Percentiles rank a stretch among this genome's conserved stretches.
Conservation (phyloP, 2,888 invertebrate species). For the Sphinx pinastri region DNA sequence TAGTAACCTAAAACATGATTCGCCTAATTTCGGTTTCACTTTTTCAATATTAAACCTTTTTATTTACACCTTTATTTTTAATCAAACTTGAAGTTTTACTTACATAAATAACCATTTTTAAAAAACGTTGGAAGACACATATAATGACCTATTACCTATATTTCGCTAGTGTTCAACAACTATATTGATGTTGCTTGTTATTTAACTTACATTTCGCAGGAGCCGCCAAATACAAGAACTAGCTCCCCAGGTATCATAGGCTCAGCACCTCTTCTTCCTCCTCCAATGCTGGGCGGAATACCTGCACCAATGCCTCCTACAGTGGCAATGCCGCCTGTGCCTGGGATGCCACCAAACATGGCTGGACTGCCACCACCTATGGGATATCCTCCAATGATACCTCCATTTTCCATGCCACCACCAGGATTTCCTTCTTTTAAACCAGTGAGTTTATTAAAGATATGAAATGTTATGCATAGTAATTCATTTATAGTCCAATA, state of each 20-base stretch:
- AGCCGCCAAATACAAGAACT: constrained; percentile 65
- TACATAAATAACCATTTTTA: too few relatives aligned
- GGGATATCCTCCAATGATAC: constrained; percentile 86
- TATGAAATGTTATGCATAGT: background rate
- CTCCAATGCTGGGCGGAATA: constrained; percentile 72
- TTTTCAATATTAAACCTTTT: too few relatives aligned
- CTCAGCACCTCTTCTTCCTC: constrained; percentile 64
- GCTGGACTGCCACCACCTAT: constrained; percentile 76
- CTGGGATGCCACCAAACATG: constrained; percentile 73
- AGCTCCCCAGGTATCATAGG: constrained; percentile 70
- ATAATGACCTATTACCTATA: too few relatives aligned
- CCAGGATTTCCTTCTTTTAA: constrained; percentile 87
- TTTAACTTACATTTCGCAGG: constrained; percentile 48
- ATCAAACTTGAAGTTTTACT: too few relatives aligned
- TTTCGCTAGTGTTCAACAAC: too few relatives aligned
- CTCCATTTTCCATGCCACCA: constrained; percentile 91
- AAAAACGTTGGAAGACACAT: too few relatives aligned
- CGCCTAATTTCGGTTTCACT: too few relatives aligned
- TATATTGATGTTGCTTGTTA: background rate
- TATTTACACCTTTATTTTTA: too few relatives aligned
- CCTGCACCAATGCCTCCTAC: constrained; percentile 81
- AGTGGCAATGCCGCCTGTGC: constrained; percentile 80
- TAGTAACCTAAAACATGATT: too few relatives aligned
- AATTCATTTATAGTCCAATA: too few relatives aligned
- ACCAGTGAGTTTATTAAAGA: constrained; percentile 50